These are phyloP conservation scores for Pampus argenteus DNA, from an alignment of 2,797 vertebrate genomes.

Conservation along the genomic window DNA sequence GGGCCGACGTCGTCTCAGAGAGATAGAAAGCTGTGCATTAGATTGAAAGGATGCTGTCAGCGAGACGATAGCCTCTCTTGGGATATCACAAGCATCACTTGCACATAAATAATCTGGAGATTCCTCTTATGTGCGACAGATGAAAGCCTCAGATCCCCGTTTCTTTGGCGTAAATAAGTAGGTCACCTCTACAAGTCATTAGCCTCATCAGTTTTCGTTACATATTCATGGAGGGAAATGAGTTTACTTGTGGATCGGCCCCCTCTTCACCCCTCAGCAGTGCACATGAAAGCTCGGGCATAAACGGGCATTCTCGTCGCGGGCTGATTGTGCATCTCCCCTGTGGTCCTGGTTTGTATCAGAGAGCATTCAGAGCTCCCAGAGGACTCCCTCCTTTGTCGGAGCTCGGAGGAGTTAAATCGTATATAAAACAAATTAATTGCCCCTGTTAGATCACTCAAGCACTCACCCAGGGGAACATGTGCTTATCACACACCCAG, in stretches of 20 bases:
- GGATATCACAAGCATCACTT: constrained; percentile 47
- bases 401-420: constrained; percentile 79
- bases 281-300: constrained; percentile 70
- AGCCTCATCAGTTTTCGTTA: constrained; percentile 69
- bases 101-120: constrained; percentile 52
- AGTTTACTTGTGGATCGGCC: constrained; percentile 66
- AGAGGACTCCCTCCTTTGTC: constrained; percentile 78
- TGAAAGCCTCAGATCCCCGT: constrained; percentile 56
- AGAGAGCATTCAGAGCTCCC: constrained; percentile 81
- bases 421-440: constrained; percentile 86
- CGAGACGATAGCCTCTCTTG: constrained; percentile 38
- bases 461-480: constrained; percentile 82
- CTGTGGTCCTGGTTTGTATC: constrained; percentile 81
- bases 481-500: constrained; percentile 82
- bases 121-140: constrained; percentile 53
- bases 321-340: constrained; percentile 74
- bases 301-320: constrained; percentile 60
- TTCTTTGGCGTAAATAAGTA: constrained; percentile 67
- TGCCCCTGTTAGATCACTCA: constrained; percentile 85
- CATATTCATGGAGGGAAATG: constrained; percentile 74
- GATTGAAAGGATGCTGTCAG: constrained; percentile 41
- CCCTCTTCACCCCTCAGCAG: constrained; percentile 38
- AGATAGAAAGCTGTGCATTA: constrained; percentile 41
- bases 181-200: constrained; percentile 81
- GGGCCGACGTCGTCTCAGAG: background rate